Conservation (phyloP, 2,113 vertebrate genomes). For the Tetrax tetrax region DNA sequence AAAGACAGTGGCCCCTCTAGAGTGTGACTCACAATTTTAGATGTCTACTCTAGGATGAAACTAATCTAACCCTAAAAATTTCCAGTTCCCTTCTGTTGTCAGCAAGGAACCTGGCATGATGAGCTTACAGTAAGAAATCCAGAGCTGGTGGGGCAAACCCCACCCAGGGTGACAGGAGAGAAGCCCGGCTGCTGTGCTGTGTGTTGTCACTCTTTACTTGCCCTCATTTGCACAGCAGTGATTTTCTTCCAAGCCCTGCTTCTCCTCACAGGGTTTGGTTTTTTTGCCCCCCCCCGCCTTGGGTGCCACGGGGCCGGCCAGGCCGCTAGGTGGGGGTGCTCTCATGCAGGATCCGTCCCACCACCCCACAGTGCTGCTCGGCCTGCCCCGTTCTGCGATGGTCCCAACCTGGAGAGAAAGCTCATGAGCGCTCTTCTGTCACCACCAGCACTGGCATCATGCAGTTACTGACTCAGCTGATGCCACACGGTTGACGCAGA, state of each 20-base stretch:
- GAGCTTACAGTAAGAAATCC: accelerated
- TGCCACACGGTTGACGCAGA: not conserved
- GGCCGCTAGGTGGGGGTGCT: slow-evolving; percentile 56
- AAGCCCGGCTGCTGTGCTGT: not conserved
- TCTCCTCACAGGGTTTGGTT: not conserved
- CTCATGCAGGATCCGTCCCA: not conserved
- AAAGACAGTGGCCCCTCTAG: not conserved
- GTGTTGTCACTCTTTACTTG: accelerated
- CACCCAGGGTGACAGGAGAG: not conserved
- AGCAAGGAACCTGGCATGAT: not conserved
- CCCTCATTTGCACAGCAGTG: accelerated
- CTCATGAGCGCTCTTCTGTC: accelerated
- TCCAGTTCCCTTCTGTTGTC: not conserved
- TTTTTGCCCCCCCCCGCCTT: not conserved
- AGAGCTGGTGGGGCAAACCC: not conserved
- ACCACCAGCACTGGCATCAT: accelerated
- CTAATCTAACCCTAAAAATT: not conserved
- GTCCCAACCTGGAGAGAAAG: not conserved
- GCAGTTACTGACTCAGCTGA: accelerated
- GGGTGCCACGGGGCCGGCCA: not conserved
- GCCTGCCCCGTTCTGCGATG: accelerated
- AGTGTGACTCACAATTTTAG: not conserved
- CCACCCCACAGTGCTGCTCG: not conserved
- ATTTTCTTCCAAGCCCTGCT: not conserved
- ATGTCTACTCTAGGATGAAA: not conserved